phyloP scores from a whole-genome alignment of 2,797 vertebrate genomes.

The Pangasius mekongensis region DNA sequence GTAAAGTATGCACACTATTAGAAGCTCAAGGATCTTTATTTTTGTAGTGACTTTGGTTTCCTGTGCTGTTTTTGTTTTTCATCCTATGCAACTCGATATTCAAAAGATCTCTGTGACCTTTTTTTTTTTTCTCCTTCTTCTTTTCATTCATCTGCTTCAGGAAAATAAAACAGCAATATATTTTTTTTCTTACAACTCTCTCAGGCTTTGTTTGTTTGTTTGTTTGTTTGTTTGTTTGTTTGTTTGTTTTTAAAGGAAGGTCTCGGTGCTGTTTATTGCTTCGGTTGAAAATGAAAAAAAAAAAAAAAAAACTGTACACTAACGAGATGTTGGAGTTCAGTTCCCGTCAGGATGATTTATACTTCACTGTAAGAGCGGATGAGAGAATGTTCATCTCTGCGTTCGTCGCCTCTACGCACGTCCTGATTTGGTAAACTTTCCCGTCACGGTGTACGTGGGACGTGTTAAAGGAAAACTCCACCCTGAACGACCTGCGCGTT shows the following conservation, averaged over 20 bases:
- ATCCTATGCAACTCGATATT: slow-evolving; percentile 85
- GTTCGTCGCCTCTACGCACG: background rate
- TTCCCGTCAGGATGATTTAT: slow-evolving; percentile 70
- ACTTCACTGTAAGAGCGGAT: slow-evolving; percentile 57
- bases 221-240: background rate
- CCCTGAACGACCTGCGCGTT: background rate
- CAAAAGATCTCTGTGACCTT: slow-evolving; percentile 60
- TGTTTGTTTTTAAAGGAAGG: slow-evolving; percentile 45
- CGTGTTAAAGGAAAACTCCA: background rate
- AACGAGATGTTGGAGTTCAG: slow-evolving; percentile 47
- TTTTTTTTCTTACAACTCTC: slow-evolving; percentile 70
- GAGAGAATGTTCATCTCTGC: background rate
- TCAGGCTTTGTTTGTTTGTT: slow-evolving; percentile 70
- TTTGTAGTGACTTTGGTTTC: slow-evolving; percentile 57
- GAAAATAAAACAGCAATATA: slow-evolving; percentile 71
- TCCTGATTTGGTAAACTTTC: background rate
- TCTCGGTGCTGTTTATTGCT: slow-evolving; percentile 82
- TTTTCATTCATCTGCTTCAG: slow-evolving; percentile 34
- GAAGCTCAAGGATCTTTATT: slow-evolving; percentile 34
- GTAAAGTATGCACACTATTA: slow-evolving; percentile 41
- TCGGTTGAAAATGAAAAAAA: slow-evolving; percentile 65
- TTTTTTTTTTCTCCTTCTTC: background rate
- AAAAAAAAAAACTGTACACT: slow-evolving; percentile 67
- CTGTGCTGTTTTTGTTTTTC: slow-evolving; percentile 51
- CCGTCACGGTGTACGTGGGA: background rate